Base-by-base conservation (phyloP, 2,797 vertebrate genomes). In the Pelobates cultripes region DNA sequence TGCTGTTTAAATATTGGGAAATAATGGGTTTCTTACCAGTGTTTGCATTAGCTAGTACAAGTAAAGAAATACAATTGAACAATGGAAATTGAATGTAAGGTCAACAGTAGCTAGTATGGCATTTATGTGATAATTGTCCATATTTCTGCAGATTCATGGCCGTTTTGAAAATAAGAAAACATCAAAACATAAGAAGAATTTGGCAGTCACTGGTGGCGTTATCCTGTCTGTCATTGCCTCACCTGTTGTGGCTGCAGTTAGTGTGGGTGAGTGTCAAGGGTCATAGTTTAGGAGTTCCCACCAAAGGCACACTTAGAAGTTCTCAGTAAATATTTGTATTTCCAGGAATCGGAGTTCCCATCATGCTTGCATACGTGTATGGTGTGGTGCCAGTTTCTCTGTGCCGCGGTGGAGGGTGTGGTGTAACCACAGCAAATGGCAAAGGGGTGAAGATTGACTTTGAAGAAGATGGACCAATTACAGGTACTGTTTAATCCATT, bases 361-460 rank as follows among this genome's bases (percentile, higher is more conserved):
- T 99, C 93, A 99, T 99, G 98, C 78, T 99, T 93, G 98, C 98
- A 0, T 99, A 99, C 0, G 98, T 99, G 63, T 99, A 99, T 15
- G 98, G 98, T 0, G 97, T 99, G 2, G 98, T 99, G 80, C 98
- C 98, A 51, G 97, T 99, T 89, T 99, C 97, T 5, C 95, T 99
- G 87, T 99, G 98, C 87, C 95, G 97, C 3, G 97, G 98, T 0
- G 97, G 98, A 0, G 98, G 98, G 84, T 99, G 98, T 10, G 98
- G 98, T 0, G 98, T 99, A 63, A 99, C 97, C 92, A 93, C 97
- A 10, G 97, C 96, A 82, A 98, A 98, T 0, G 97, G 98, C 0
- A 96, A 97, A 17, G 97, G 98, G 0, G 96, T 99, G 6, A 95
- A 98, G 83, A 99, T 99, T 9, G 98, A 99, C 89, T 99, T 99